Conservation (phyloP, 2,797 vertebrate genomes). For the Channallabes apus region DNA sequence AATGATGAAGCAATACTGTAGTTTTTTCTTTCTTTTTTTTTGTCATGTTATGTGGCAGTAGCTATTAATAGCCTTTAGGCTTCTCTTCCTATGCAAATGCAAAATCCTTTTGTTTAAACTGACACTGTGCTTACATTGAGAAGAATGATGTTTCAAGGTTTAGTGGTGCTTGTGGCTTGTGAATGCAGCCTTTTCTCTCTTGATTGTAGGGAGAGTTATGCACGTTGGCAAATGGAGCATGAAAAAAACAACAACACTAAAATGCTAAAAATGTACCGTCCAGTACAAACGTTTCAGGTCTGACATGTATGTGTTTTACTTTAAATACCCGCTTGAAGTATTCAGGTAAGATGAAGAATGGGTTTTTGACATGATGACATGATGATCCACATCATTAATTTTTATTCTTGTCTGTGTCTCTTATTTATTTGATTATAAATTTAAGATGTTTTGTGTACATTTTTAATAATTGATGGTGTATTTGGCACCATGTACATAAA, state of each 20-base stretch:
- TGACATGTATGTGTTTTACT: background rate
- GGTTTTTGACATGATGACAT: background rate
- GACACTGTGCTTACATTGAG: background rate
- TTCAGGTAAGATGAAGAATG: background rate
- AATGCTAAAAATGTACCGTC: background rate
- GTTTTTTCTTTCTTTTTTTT: background rate
- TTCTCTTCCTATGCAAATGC: constrained; percentile 36
- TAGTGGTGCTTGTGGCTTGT: background rate
- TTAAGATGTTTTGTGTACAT: background rate
- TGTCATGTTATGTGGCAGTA: constrained; percentile 18
- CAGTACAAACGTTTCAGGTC: background rate
- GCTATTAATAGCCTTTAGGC: background rate
- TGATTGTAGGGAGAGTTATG: background rate
- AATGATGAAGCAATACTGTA: constrained; percentile 21
- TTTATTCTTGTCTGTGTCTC: background rate
- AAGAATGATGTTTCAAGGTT: background rate
- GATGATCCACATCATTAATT: background rate
- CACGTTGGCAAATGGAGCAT: background rate
- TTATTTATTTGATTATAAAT: background rate
- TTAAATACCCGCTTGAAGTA: background rate
- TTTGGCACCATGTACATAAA: background rate
- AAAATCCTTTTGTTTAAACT: background rate
- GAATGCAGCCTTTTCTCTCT: background rate
- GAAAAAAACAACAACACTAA: background rate
- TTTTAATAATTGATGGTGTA: background rate